Percentiles rank a stretch among this genome's conserved stretches.
Evolutionary conservation across 2,797 vertebrate species (phyloP).

Genomic region (Limosa lapponica): DNA sequence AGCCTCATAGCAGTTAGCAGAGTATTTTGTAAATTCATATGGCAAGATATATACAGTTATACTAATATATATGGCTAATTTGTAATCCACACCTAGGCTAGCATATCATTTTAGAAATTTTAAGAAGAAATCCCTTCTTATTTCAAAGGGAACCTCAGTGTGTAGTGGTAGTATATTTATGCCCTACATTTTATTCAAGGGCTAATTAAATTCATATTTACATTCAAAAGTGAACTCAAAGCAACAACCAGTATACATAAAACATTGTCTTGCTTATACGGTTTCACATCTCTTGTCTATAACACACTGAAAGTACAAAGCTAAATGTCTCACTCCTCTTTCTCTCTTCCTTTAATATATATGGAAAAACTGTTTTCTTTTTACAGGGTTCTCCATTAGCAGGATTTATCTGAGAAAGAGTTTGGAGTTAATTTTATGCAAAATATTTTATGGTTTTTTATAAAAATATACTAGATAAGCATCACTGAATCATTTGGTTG

Average conservation of each 20-base stretch:
- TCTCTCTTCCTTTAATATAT: not conserved
- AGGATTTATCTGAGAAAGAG: not conserved
- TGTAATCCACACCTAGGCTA: not conserved
- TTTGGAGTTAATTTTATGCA: not conserved
- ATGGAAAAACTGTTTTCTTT: not conserved
- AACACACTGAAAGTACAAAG: not conserved
- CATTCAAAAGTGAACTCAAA: not conserved
- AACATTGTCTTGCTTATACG: not conserved
- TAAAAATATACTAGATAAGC: not conserved
- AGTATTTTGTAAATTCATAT: not conserved
- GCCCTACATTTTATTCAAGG: not conserved
- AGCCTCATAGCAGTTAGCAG: not conserved
- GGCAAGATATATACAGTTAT: not conserved
- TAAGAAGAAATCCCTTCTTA: not conserved
- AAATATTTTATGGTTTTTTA: not conserved
- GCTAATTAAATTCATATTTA: not conserved
- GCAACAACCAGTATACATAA: not conserved
- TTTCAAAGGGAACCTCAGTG: not conserved
- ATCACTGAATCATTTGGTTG: not conserved
- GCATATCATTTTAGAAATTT: not conserved
- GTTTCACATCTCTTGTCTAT: not conserved
- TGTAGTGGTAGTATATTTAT: not conserved
- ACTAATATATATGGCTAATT: not conserved
- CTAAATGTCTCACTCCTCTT: not conserved
- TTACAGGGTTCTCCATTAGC: not conserved